phyloP scores from a whole-genome alignment of 2,888 invertebrate species.

The Meliscaeva auricollis region DNA sequence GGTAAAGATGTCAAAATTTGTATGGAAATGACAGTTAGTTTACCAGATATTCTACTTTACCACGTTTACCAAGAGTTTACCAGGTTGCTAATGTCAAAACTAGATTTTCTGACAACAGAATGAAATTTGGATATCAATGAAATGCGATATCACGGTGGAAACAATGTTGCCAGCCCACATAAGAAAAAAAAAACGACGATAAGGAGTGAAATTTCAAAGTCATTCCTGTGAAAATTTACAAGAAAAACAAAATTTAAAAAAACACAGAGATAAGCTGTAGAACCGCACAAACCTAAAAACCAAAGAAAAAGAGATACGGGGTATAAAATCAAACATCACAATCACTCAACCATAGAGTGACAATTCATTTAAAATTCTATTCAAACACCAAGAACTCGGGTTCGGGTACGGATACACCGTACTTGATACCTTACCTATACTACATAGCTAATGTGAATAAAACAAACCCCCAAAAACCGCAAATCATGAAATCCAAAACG shows the following conservation, averaged over 20 bases:
- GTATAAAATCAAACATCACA: constrained; percentile 40
- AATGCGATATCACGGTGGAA: not conserved
- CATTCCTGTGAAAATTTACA: not conserved
- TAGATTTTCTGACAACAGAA: not conserved
- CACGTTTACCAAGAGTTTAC: no score
- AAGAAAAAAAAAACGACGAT: not conserved
- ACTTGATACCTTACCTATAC: not conserved
- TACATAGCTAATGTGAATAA: not conserved
- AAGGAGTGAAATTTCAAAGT: not conserved
- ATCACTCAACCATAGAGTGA: constrained; percentile 45
- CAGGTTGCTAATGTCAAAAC: no score
- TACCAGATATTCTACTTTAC: no score
- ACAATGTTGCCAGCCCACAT: not conserved
- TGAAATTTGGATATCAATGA: constrained; percentile 19
- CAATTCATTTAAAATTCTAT: constrained; percentile 52
- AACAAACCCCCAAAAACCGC: constrained; percentile 59
- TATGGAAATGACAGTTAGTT: no score
- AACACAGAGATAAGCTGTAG: constrained; percentile 37
- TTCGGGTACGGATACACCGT: not conserved
- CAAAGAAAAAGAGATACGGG: not conserved
- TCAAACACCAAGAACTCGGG: not conserved
- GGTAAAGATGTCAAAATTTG: no score
- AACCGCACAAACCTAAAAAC: not conserved
- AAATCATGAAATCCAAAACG: constrained; percentile 17
- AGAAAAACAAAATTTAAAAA: constrained; percentile 1